phyloP scores from a whole-genome alignment of 2,113 vertebrate species.

The Bufo bufo region DNA sequence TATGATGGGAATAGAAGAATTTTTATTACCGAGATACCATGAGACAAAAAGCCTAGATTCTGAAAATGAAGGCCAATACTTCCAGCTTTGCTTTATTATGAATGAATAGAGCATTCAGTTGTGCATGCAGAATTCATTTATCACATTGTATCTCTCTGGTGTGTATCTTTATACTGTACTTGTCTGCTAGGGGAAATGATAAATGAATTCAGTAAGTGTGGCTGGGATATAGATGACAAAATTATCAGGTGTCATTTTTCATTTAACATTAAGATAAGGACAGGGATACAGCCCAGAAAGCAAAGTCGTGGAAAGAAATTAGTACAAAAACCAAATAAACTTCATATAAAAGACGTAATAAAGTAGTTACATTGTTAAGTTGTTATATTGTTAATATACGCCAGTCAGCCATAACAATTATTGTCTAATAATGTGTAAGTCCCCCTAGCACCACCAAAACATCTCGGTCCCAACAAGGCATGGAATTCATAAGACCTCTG shows the following conservation, averaged over 20 bases:
- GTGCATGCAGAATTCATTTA: slow-evolving; percentile 1
- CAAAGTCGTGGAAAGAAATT: not conserved
- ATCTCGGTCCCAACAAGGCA: too few species aligned
- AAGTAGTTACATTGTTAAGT: too few species aligned
- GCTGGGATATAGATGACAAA: not conserved
- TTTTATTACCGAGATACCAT: not conserved
- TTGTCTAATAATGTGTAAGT: too few species aligned
- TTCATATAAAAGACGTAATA: not conserved
- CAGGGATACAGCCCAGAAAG: not conserved
- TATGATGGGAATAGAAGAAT: not conserved
- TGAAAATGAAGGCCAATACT: not conserved
- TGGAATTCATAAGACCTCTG: too few species aligned
- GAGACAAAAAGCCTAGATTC: not conserved
- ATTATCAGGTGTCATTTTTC: not conserved
- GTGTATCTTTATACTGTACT: not conserved
- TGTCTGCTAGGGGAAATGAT: not conserved
- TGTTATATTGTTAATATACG: too few species aligned
- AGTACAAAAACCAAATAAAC: not conserved
- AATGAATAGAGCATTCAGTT: not conserved
- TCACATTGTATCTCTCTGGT: not conserved
- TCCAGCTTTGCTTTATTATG: not conserved
- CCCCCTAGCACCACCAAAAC: too few species aligned
- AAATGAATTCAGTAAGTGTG: not conserved
- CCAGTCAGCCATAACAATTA: too few species aligned
- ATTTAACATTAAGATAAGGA: not conserved